Base-by-base conservation (phyloP, 2,888 invertebrate genomes). In the Ochropleura plecta region DNA sequence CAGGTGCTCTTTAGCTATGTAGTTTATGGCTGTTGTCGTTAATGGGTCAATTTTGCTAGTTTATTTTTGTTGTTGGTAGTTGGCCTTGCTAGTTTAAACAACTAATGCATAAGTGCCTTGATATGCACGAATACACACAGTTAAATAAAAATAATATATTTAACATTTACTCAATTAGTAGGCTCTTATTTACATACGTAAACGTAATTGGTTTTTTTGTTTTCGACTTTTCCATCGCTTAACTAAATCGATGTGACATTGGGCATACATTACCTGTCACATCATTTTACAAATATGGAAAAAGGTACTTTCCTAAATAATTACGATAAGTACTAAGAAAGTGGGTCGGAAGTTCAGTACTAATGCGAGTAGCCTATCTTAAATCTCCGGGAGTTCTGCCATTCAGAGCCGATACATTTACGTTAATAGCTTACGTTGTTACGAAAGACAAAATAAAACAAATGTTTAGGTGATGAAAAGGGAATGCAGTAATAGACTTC, bases 1-100 rank as follows among this genome's bases (percentile, higher is more conserved):
- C 42, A 30, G 75, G 67, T 60, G 68, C 20, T 53, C 46, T 48
- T 16, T 67, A 46, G 12, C 60, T 12, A n/a, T n/a, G n/a, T n/a
- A 30, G 48, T 67, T 67, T 68, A 75, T 62, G 53, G 46, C 6
- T 68, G 42, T 12, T 42, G 46, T 53, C 30, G 18, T 51, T 46
- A 73, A 65, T 40, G 64, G 10, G 42, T 73, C 5, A 30, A 44
- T 73, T 51, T 73, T 10, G 18, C n/a, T 30, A 44, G 30, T 44
- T 46, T 30, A 30, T 30, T 30, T 30, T 30, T 30, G 30, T 30
- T 30, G 30, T 30, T 42, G 16, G 9, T 30, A 16, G 10, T 14
- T n/a, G 16, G 14, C 8, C 16, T 55, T 14, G 10, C 6, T 60
- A 6, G 46, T 60, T 44, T 49, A 42, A 49, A 57, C n/a, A 48